phyloP scores from a whole-genome alignment of 1,140 invertebrate species.

The Drosophila miranda region DNA sequence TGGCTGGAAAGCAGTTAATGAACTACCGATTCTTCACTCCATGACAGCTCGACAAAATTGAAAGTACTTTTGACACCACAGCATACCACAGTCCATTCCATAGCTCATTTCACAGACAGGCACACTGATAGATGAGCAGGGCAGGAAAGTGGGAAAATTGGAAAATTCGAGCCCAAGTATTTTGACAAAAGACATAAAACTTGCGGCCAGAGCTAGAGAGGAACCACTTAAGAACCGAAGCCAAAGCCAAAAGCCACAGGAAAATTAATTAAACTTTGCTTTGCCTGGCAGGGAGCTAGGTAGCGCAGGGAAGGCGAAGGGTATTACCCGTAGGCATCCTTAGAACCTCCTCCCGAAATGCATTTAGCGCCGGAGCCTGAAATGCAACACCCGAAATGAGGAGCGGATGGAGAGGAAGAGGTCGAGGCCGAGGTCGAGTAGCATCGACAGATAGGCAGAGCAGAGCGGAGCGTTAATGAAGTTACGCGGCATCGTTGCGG shows the following conservation, averaged over 20 bases:
- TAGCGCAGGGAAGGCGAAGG: background rate
- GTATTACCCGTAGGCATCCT: conserved; percentile 34
- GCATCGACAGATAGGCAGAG: conserved; percentile 3
- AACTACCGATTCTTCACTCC: conserved; percentile 11
- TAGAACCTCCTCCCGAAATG: conserved; percentile 39
- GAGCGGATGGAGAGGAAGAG: conserved; percentile 4
- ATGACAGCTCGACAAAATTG: background rate
- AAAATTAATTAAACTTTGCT: conserved; percentile 60
- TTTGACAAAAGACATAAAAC: conserved; percentile 47
- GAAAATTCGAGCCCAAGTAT: conserved; percentile 32
- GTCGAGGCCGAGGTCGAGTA: background rate
- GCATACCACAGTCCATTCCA: too few relatives aligned
- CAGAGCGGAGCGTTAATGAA: conserved; percentile 39
- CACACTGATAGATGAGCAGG: conserved; percentile 22
- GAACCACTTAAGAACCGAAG: conserved; percentile 41
- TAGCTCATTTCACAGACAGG: background rate
- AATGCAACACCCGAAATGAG: conserved; percentile 40
- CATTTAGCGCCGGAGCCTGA: conserved; percentile 34
- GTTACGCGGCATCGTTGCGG: conserved; percentile 33
- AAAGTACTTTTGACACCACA: conserved; percentile 1
- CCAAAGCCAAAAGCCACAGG: conserved; percentile 55
- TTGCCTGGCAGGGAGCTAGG: conserved; percentile 13
- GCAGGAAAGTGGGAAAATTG: conserved; percentile 24
- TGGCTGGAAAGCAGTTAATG: conserved; percentile 8
- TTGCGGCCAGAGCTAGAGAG: conserved; percentile 23